Evolutionary conservation across 2,888 invertebrate genomes (phyloP), one percentile per base, ranked within the genome.

Genomic region (Periphyllus acericola): DNA sequence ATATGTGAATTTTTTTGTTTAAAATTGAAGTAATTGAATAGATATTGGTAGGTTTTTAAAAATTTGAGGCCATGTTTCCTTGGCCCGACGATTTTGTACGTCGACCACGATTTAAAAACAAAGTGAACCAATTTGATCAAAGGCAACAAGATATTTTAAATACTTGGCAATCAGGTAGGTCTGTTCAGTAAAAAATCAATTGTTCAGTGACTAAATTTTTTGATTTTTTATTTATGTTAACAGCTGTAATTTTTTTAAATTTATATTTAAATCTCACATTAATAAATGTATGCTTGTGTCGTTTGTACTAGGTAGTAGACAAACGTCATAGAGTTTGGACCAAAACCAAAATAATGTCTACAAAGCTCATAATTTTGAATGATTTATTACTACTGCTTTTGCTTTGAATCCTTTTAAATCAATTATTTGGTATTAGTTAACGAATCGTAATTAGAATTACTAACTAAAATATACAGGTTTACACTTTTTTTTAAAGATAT

Each of bases 161-260:
- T 86, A 74, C 82, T 72, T 89, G 89, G 89, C 76, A 89, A 79
- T 71, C 89, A 89, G 89, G 89, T 89, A 92, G 92, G 87, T 80
- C 46, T 72, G 40, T 81, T 46, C 0, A 46, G 32, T 87, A 81
- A 81, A 81, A 68, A 32, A 52, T 46, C 32, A 84, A 72, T 72
- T 85, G 78, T 85, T 85, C 32, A 52, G 19, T 85, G 66, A 68
- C 11, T 78, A 46, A 46, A 66, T 46, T 32, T 46, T 78, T 66
- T 25, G 32, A 75, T 21, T 66, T 84, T 76, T 85, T 32, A 32
- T 66, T 75, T 75, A 36, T 1, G 29, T 46, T 85, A 76, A 84
- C 76, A 76, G 19, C 32, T 76, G 46, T 76, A 78, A n/a, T 40
- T 80, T 80, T 25, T 85, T 76, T 34, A 52, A 46, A n/a, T n/a